Conservation (phyloP, 2,113 vertebrate species). For the Holacanthus passer region DNA sequence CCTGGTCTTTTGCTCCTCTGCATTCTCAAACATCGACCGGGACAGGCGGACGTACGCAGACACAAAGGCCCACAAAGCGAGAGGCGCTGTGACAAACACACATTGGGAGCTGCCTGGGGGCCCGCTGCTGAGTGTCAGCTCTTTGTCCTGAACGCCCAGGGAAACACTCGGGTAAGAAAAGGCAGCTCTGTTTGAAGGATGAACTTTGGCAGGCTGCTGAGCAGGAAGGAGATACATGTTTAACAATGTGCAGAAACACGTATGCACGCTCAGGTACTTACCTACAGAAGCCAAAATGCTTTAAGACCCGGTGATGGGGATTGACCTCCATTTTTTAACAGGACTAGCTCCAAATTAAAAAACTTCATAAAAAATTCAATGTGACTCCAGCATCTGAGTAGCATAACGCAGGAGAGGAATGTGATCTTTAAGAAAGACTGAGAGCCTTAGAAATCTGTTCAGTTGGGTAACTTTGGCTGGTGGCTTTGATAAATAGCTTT, state of each 20-base stretch:
- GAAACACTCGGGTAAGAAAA: conserved; percentile 63
- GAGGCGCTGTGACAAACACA: conserved; percentile 48
- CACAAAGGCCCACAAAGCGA: conserved; percentile 50
- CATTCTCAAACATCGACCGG: conserved; percentile 25
- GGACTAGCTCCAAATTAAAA: conserved; percentile 42
- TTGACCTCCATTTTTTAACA: conserved; percentile 51
- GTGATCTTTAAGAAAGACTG: conserved; percentile 4
- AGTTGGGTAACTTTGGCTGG: not conserved
- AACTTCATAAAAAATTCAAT: conserved; percentile 52
- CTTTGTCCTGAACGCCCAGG: conserved; percentile 57
- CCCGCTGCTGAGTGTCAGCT: conserved; percentile 67
- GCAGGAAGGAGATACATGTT: conserved; percentile 43
- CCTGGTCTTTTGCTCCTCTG: conserved; percentile 44
- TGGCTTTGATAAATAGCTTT: conserved; percentile 28
- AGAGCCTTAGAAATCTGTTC: conserved; percentile 13
- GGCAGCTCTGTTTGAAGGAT: conserved; percentile 56
- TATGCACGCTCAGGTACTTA: not conserved
- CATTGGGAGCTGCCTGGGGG: conserved; percentile 52
- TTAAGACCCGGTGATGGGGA: not conserved
- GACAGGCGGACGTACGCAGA: conserved; percentile 50
- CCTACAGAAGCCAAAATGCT: not conserved
- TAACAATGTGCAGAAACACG: conserved; percentile 12
- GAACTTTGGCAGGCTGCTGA: conserved; percentile 70
- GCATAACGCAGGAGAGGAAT: conserved; percentile 28
- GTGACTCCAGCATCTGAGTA: conserved; percentile 13